phyloP scores from a whole-genome alignment of 2,888 invertebrate genomes.

The Matsumyia berberina region DNA sequence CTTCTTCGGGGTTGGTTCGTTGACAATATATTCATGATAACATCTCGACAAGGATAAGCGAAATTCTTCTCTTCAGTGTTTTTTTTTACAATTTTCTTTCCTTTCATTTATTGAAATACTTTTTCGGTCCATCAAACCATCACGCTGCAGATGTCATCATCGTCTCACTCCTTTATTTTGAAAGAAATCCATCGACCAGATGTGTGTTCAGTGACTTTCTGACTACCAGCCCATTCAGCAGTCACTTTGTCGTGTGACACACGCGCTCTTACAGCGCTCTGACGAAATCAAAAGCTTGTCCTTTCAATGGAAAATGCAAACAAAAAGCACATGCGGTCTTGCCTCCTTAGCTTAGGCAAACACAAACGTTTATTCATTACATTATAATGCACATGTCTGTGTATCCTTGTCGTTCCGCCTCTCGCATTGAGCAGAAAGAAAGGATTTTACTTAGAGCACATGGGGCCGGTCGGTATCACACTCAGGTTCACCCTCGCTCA shows the following conservation, averaged over 20 bases:
- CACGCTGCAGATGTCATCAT: conserved; percentile 3
- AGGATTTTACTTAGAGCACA: conserved; percentile 30
- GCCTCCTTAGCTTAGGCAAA: conserved; percentile 36
- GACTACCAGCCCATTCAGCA: conserved; percentile 27
- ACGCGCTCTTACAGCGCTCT: conserved; percentile 12
- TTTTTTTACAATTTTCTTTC: too few relatives aligned
- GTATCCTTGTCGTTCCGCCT: conserved; percentile 28
- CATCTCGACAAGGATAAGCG: too few relatives aligned
- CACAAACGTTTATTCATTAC: conserved; percentile 52
- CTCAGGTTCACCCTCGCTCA: conserved; percentile 30
- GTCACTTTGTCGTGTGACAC: conserved; percentile 33
- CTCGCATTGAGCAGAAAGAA: conserved; percentile 6
- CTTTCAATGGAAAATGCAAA: conserved; percentile 61
- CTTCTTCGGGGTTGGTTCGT: too few relatives aligned
- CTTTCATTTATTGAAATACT: neutral
- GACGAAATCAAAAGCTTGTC: conserved; percentile 57
- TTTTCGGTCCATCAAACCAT: neutral
- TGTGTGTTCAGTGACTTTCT: conserved; percentile 62
- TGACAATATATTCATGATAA: too few relatives aligned
- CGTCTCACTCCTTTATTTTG: neutral
- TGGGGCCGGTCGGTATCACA: conserved; percentile 27
- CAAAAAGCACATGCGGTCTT: conserved; percentile 70
- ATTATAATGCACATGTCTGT: conserved; percentile 35
- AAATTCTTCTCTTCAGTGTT: too few relatives aligned
- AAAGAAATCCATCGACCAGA: conserved; percentile 45